Percentiles rank a stretch among this genome's conserved stretches.
These are phyloP conservation scores for Crematogaster levior DNA, from an alignment of 2,888 invertebrate species.

Conservation along the genomic window DNA sequence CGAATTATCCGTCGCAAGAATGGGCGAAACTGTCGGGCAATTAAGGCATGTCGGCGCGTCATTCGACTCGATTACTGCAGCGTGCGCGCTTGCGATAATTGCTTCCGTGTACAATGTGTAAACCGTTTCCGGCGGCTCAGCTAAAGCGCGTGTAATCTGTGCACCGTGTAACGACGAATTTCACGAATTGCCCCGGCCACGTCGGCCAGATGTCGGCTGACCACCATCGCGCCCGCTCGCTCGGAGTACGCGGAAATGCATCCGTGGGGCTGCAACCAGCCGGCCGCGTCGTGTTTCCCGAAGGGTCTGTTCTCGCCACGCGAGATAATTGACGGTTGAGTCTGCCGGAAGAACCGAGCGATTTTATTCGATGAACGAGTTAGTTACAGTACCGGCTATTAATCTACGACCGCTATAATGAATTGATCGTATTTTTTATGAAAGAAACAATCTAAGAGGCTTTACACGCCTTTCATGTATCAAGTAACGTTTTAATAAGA, in stretches of 20 bases:
- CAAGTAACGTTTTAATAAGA: not conserved
- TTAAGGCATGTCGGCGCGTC: conserved; percentile 49
- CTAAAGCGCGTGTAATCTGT: conserved; percentile 49
- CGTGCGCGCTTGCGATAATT: conserved; percentile 53
- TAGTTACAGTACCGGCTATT: conserved; percentile 34
- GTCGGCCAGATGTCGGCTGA: conserved; percentile 41
- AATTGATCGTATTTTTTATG: conserved; percentile 9
- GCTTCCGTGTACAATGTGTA: conserved; percentile 52
- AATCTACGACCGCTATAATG: conserved; percentile 22
- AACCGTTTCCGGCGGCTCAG: conserved; percentile 47
- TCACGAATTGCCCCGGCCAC: conserved; percentile 52
- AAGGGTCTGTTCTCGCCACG: conserved; percentile 37
- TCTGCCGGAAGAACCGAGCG: conserved; percentile 40
- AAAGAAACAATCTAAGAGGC: conserved; percentile 1
- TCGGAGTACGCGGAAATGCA: conserved; percentile 44
- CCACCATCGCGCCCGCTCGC: conserved; percentile 17
- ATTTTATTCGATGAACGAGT: conserved; percentile 44
- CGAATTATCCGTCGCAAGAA: not conserved
- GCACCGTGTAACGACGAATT: conserved; percentile 52
- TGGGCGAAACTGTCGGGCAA: conserved; percentile 29
- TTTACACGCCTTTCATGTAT: not conserved
- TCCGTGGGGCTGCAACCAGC: conserved; percentile 11
- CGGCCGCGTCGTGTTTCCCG: conserved; percentile 25
- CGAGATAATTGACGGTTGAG: conserved; percentile 45
- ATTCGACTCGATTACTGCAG: conserved; percentile 25